Base-by-base conservation (phyloP, 2,113 vertebrate species). In the Tupaia chinensis region DNA sequence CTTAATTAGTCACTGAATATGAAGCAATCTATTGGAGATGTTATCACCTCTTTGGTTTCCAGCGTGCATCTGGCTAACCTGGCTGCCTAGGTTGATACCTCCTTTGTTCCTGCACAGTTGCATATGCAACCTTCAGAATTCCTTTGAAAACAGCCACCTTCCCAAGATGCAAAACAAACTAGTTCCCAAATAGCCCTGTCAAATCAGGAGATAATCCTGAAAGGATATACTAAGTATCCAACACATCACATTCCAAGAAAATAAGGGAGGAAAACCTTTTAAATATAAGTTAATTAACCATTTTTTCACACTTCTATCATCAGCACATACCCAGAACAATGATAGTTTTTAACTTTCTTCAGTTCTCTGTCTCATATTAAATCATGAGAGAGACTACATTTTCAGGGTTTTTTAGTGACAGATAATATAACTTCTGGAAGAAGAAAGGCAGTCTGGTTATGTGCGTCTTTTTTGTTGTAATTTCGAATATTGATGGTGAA, bases 361-460 rank as follows among this genome's bases (percentile, higher is more conserved):
- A 89, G 74, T 95, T 34, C 22, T 88, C 91, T 70, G 20, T 91
- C 23, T 89, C 29, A 10, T 84, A 65, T 27, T n/a, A 94, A 70
- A 86, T 27, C 27, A 13, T 32, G 66, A 79, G 32, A 29, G n/a
- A 86, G 56, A 73, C 29, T 63, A 29, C 25, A 66, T 32, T 82
- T 87, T 85, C 8, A 4, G 70, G 9, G 3, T 96, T 12, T 81
- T 92, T 93, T 25, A 44, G n/a, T 29, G 4, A 70, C 10, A 69
- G 17, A 89, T 77, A 63, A 19, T 58, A 25, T 60, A 80, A 70
- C 5, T 94, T 79, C 68, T 72, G 4, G 17, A 29, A 84, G 65
- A 44, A 69, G 27, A 65, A 69, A 58, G 93, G 65, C 5, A n/a
- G 3, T 65, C 22, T 54, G 1, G 11, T 22, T 54, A 4, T 29